Percentiles rank a stretch among this genome's conserved stretches.
Conservation (phyloP, 2,797 vertebrate species). For the Anguilla pacifica region DNA sequence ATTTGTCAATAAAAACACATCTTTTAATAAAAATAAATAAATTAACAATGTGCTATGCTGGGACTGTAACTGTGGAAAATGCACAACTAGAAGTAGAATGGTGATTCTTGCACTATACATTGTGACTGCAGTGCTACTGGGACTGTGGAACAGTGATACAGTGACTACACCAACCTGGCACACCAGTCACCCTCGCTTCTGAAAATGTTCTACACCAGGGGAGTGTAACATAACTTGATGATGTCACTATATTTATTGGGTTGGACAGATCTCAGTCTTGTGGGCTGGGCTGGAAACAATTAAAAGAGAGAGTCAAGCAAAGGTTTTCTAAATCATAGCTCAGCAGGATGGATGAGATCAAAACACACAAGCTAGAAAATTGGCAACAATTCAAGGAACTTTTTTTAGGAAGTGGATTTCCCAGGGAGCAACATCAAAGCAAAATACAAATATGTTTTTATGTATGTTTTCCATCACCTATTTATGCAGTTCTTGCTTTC, state of each 20-base stretch:
- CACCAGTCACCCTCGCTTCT: neutral
- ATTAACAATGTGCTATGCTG: neutral
- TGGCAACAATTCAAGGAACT: neutral
- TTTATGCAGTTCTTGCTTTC: conserved; percentile 4
- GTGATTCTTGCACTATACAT: neutral
- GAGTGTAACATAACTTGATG: neutral
- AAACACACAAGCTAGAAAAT: neutral
- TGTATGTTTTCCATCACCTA: conserved; percentile 1
- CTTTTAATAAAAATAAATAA: neutral
- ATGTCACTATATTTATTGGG: neutral
- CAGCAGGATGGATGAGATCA: neutral
- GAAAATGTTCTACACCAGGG: neutral
- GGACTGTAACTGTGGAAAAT: no score
- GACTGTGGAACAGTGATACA: neutral
- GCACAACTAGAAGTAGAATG: no score
- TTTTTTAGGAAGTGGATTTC: conserved; percentile 30
- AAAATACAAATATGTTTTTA: conserved; percentile 25
- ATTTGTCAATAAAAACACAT: neutral
- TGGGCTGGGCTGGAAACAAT: neutral
- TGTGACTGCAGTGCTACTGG: neutral
- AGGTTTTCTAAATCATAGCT: neutral
- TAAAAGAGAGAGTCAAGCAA: neutral
- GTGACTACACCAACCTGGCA: neutral
- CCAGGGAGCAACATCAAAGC: conserved; percentile 49
- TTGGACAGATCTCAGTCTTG: neutral